Base-by-base conservation (phyloP, 2,113 vertebrate genomes). In the Ctenodactylus gundi region DNA sequence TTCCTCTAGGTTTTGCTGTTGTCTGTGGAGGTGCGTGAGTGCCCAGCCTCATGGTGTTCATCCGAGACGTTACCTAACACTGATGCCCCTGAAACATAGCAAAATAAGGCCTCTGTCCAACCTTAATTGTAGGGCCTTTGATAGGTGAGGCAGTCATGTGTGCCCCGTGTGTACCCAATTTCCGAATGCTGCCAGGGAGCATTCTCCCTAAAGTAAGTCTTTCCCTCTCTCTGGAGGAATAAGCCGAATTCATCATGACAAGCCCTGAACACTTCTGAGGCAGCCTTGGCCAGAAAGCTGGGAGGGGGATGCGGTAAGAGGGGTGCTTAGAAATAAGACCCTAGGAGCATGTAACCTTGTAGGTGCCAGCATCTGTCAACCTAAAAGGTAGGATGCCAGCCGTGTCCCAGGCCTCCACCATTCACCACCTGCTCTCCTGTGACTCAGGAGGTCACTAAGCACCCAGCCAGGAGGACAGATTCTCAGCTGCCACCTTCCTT, bases 341-440 rank as follows among this genome's bases (percentile, higher is more conserved):
- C 23, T 0, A 7, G 7, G 14, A 4, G 13, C 21, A 68, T 1
- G 1, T 36, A 44, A 41, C 39, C 51, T 60, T 14, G 18, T 27
- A 14, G n/a, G 34, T 3, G 15, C 15, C 7, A 6, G 23, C 49
- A 49, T 11, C 36, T 3, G 18, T 36, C 65, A 41, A 10, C 4
- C 0, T 13, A 49, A 53, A 6, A n/a, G 53, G 36, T 12, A 0
- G 34, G 7, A 0, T 34, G 18, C 17, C 27, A 41, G 5, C 6
- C 5, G 0, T 0, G 15, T 21, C 39, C 8, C 36, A 2, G 0
- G 10, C 0, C 6, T 17, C 55, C 20, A 4, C 64, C n/a, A 34
- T 15, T 53, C 72, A 23, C n/a, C 0, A 0, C 18, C 53, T 25
- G 11, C 49, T 5, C n/a, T 60, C 51, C 44, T 36, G 29, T 13